phyloP scores from a whole-genome alignment of 2,888 invertebrate species.

The Phasia obesa region DNA sequence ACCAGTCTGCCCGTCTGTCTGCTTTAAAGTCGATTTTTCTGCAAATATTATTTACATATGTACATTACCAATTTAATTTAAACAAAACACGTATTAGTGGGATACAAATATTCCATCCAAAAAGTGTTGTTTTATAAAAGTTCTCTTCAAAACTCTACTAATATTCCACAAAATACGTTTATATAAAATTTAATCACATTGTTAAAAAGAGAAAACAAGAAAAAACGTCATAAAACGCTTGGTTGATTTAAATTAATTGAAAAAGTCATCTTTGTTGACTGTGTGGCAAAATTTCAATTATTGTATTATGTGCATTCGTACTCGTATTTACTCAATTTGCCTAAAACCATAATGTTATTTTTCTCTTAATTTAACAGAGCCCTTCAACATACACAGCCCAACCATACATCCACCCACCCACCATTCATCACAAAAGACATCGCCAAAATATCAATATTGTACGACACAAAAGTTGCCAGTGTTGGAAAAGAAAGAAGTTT shows the following conservation, averaged over 20 bases:
- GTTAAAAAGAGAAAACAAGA: neutral
- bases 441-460: neutral
- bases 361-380: slow-evolving; percentile 59
- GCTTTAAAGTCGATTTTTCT: no score
- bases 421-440: neutral
- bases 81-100: no score
- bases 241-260: slow-evolving; percentile 59
- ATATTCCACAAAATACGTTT: neutral
- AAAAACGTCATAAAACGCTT: slow-evolving; percentile 38
- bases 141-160: no score
- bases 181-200: slow-evolving; percentile 17
- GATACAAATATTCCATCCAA: no score
- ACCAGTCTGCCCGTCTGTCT: no score
- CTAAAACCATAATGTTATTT: slow-evolving; percentile 58
- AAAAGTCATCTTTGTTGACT: slow-evolving; percentile 42
- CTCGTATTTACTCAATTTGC: slow-evolving; percentile 53
- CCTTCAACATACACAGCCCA: slow-evolving; percentile 11
- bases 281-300: slow-evolving; percentile 45
- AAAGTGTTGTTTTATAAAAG: no score
- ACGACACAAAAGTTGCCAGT: no score
- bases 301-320: slow-evolving; percentile 26
- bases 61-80: no score
- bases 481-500: no score
- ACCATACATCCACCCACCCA: neutral
- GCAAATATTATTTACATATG: no score